Conservation (phyloP, 2,888 invertebrate genomes). For the Leptinotarsa rubiginosa region DNA sequence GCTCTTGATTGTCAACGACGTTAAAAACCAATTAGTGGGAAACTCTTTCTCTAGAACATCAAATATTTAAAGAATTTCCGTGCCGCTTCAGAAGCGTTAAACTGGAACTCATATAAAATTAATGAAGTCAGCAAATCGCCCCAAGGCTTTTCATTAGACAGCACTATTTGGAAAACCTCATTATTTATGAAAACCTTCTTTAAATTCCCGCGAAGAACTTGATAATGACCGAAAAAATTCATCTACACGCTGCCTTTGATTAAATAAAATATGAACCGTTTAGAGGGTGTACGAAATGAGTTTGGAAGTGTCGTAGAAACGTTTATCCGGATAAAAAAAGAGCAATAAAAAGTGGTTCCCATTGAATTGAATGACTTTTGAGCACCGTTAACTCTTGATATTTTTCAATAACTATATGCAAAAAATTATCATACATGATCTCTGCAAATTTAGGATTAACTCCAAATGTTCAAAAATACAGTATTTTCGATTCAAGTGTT, state of each 20-base stretch:
- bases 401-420: no score
- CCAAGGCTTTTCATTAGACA: conserved; percentile 37
- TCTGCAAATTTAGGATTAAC: no score
- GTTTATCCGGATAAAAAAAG: not conserved
- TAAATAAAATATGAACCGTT: conserved; percentile 41
- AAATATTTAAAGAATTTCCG: conserved; percentile 14
- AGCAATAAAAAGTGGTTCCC: no score
- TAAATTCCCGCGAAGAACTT: conserved; percentile 35
- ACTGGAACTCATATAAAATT: conserved; percentile 23
- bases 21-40: conserved; percentile 14
- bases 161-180: conserved; percentile 36
- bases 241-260: conserved; percentile 29
- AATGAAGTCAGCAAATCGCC: conserved; percentile 20
- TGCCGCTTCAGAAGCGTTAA: conserved; percentile 13
- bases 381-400: no score
- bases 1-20: not conserved
- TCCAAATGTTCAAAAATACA: no score
- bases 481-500: no score
- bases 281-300: conserved; percentile 15
- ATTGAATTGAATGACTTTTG: no score
- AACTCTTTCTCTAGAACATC: conserved; percentile 4
- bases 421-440: no score
- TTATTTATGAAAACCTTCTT: conserved; percentile 40
- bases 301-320: not conserved
- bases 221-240: conserved; percentile 35